Conservation (phyloP, 1,140 invertebrate species). For the Bombus sibiricus region DNA sequence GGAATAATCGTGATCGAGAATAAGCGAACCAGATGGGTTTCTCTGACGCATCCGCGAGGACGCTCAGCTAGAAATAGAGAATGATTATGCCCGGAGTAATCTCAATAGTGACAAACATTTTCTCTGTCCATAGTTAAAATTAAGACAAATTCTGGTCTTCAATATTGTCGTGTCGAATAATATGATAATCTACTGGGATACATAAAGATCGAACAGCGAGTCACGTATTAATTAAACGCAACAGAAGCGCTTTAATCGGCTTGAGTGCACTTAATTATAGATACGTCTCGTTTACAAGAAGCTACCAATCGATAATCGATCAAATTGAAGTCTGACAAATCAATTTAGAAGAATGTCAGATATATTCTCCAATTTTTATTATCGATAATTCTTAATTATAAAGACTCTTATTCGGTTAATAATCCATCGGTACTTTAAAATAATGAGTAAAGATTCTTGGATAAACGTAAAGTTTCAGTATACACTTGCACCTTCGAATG, state of each 20-base stretch:
- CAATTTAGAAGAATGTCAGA: too few relatives aligned
- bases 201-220: not conserved
- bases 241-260: not conserved
- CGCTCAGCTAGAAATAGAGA: constrained; percentile 28
- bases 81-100: not conserved
- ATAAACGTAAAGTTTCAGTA: not conserved
- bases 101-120: not conserved
- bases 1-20: constrained; percentile 5
- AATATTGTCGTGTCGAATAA: too few relatives aligned
- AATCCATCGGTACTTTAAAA: not conserved
- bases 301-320: not conserved
- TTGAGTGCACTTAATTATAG: constrained; percentile 2
- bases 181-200: not conserved
- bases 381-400: not conserved
- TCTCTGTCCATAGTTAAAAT: not conserved
- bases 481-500: constrained; percentile 5
- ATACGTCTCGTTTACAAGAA: not conserved
- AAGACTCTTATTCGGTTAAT: not conserved
- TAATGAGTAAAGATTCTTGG: too few relatives aligned
- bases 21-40: constrained; percentile 14
- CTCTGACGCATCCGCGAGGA: constrained; percentile 23
- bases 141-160: not conserved
- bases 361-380: not conserved
- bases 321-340: not conserved
- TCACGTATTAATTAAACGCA: not conserved